Evolutionary conservation across 2,888 invertebrate genomes (phyloP), one percentile per base, ranked within the genome.

Genomic region (Flexamia atlantica): DNA sequence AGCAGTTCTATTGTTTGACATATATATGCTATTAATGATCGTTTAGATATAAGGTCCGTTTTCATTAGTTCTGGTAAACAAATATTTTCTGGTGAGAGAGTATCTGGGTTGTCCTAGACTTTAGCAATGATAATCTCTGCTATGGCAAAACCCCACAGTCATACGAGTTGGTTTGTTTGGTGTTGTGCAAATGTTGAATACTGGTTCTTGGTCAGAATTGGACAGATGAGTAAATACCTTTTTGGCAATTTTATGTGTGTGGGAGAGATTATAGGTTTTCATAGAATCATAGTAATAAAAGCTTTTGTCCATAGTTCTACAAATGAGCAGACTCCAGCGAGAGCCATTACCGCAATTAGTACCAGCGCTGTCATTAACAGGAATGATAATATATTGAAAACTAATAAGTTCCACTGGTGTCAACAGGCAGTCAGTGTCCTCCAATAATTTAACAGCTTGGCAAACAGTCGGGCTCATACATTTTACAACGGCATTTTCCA

Each of bases 281-380:
- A 12, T 40, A 12, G 72, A 36, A 12, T 72, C 40, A 40, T 12
- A 72, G 17, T 40, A 42, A 23, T 40, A 72, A n/a, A 72, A 72
- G 1, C 10, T 42, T 72, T 17, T 64, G 14, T 64, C 64, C 2
- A 3, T 17, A 14, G 64, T 64, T 30, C 28, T 64, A 14, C 64
- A 64, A 14, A 64, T n/a, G 17, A 64, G 64, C 2, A 64, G 64
- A 30, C 64, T 64, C 64, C 64, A 64, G 64, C 30, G 64, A 64
- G 64, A 64, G 64, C 64, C 64, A 14, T 30, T 7, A 25, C n/a
- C 64, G 14, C 64, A 1, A 17, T 30, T 20, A 20, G 64, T 17
- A 0, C 64, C 64, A n/a, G 5, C 5, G 28, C 64, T 17, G 12
- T 64, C 64, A 30, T 64, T 64, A 1, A 64, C 64, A 12, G 64